Percentiles rank a stretch among this genome's conserved stretches.
Evolutionary conservation across 1,140 invertebrate species (phyloP).

Genomic region (Pseudomyrmex cubaensis): DNA sequence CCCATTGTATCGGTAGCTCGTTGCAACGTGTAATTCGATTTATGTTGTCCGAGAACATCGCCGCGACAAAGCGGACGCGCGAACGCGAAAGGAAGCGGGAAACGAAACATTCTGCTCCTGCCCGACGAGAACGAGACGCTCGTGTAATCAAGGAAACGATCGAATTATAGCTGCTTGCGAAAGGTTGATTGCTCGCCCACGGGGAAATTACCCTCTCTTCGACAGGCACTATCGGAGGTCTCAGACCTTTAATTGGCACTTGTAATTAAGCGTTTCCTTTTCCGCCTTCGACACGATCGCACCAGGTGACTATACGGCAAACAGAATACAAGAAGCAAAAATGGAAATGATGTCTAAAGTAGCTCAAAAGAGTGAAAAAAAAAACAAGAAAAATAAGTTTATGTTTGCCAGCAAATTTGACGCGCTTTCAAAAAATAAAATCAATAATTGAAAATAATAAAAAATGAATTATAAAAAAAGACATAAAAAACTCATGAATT

Average conservation of each 20-base stretch:
- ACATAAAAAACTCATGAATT: background rate
- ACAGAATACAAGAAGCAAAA: slow-evolving; percentile 7
- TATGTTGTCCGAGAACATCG: background rate
- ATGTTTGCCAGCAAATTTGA: background rate
- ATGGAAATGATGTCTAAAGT: background rate
- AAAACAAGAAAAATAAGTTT: too few relatives aligned
- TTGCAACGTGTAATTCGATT: slow-evolving; percentile 45
- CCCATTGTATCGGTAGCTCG: slow-evolving; percentile 23
- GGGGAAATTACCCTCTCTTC: slow-evolving; percentile 64
- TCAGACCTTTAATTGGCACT: slow-evolving; percentile 65
- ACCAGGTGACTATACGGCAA: slow-evolving; percentile 21
- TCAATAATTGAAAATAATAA: background rate
- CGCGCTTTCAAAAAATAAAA: background rate
- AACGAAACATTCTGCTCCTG: slow-evolving; percentile 15
- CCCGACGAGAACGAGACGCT: slow-evolving; percentile 10
- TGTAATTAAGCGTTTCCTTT: slow-evolving; percentile 70
- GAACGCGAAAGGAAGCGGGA: slow-evolving; percentile 19
- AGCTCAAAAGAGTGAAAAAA: background rate
- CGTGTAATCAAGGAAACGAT: slow-evolving; percentile 72
- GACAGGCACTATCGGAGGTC: slow-evolving; percentile 13
- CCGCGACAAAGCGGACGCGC: slow-evolving; percentile 34
- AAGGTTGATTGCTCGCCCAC: slow-evolving; percentile 65
- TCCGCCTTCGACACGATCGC: slow-evolving; percentile 10
- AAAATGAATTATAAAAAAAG: background rate
- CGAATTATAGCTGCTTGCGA: slow-evolving; percentile 69